Evolutionary conservation across 2,797 vertebrate genomes (phyloP), one percentile per base, ranked within the genome.

Genomic region (Scarus forsteni): DNA sequence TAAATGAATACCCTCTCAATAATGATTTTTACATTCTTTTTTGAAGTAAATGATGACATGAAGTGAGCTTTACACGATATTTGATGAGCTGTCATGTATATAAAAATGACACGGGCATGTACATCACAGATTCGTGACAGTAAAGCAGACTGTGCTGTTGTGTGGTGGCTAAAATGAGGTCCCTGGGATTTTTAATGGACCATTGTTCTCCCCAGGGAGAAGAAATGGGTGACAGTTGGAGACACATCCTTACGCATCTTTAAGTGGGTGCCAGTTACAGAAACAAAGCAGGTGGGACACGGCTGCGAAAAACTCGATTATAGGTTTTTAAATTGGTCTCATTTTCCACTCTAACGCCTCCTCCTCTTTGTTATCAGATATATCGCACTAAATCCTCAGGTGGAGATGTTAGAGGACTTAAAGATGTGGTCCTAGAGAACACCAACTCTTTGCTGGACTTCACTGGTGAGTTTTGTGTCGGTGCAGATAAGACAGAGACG

Each of bases 171-270:
- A 3, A 51, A 35, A 60, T 8, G 36, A 76, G 50, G 56, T 73
- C n/a, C 35, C 59, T 6, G 60, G 10, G n/a, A n/a, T 35, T n/a
- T 1, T 61, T 39, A 16, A 50, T 12, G 38, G 60, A 73, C 42
- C 53, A 0, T 57, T 85, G 53, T 69, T 15, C 65, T 86, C 77
- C 57, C 18, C 87, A 99, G 97, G 98, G 98, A 99, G 94, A 99
- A 99, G 92, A 98, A 99, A 85, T 99, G 98, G 98, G 97, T 98
- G 84, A 99, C 98, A 12, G 97, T 99, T 42, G 98, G 98, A 8
- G 98, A 99, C 88, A 99, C 98, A 0, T 99, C 98, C 16, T 92
- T 99, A 80, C 94, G 96, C 81, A 98, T 99, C 93, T 99, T 97
- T 93, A 99, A 99, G 86, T 99, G 98, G 98, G 98, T 99, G 66